Base-by-base conservation (phyloP, 2,113 vertebrate genomes). In the Phylloscopus whistleri region DNA sequence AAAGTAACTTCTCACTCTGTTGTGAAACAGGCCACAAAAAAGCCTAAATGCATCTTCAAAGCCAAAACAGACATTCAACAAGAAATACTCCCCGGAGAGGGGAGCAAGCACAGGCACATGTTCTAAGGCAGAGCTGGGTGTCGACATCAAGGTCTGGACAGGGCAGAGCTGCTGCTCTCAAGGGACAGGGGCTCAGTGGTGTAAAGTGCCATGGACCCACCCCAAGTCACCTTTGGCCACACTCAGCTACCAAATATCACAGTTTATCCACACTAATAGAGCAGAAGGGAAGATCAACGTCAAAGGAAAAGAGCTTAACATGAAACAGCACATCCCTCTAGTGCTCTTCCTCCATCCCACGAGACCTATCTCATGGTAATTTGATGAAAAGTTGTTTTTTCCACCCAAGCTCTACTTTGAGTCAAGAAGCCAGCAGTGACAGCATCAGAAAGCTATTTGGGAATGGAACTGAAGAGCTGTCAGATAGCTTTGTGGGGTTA, bases 1-100 rank as follows among this genome's bases (percentile, higher is more conserved):
- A 87, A 77, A 96, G 87, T 88, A 89, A 93, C 94, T 93, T 88
- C 79, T 90, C 92, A 92, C 80, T 76, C 68, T 53, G 85, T 94
- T 89, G 95, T 81, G 92, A 95, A 95, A 96, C 78, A 91, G 67
- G 74, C 70, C 81, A 85, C 84, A 69, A 66, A 87, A 84, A 95
- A 90, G 82, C 27, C 52, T 64, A 49, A 89, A 81, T n/a, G 55
- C 11, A 81, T 84, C 94, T 92, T 95, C 93, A 97, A 95, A 96
- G 93, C 73, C 73, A 56, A 63, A 90, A 62, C 1, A 89, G 81
- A 80, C 37, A 68, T 81, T 30, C 58, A 56, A 19, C 0, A 2
- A 66, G 60, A 87, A 90, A 88, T 31, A 49, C 10, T 92, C 79
- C 79, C 73, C 21, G 5, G 88, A 90, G 90, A 74, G 49, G 14